Evolutionary conservation across 2,797 vertebrate genomes (phyloP), one percentile per base, ranked within the genome.

Genomic region (Martes flavigula): DNA sequence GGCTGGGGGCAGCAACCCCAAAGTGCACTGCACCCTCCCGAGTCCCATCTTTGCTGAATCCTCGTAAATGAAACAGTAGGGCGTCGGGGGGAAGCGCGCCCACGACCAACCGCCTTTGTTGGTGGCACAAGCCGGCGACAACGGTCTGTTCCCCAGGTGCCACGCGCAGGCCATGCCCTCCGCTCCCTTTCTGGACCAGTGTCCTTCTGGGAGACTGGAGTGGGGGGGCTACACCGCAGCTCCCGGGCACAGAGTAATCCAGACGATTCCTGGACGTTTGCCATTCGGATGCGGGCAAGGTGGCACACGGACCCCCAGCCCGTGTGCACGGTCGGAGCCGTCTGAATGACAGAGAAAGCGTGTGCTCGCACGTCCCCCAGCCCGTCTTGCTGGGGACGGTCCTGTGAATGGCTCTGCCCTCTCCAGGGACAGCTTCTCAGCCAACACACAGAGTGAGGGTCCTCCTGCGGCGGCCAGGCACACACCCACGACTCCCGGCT

Each of bases 91-190:
- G 40, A 12, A 13, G 21, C 1, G 68, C 1, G 38, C 38, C 23
- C 1, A 13, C 23, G 1, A 13, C 6, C 38, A 27, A 3, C 70
- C 5, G 38, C 70, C 70, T 27, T 40, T 7, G 13, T 2, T 7
- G 6, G 38, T 3, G 12, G 38, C 5, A 27, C 6, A 2, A 14
- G 8, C 38, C 25, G 7, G 40, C 7, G 0, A 38, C 1, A 23
- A 15, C 7, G 2, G 38, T 43, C 7, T 4, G 23, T 43, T 27
- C 25, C 72, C 72, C 40, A 3, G 72, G 72, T 7, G 25, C 40
- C 40, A 8, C 12, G 3, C 0, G 40, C 40, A 35, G 32, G 64
- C 32, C 32, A 35, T 4, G 17, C 17, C 64, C 64, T 15, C 40
- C 0, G 13, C 14, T 7, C 35, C 68, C 66, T 12, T 25, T 14